phyloP scores from a whole-genome alignment of 2,888 invertebrate genomes.

The Argyra leucocephala region DNA sequence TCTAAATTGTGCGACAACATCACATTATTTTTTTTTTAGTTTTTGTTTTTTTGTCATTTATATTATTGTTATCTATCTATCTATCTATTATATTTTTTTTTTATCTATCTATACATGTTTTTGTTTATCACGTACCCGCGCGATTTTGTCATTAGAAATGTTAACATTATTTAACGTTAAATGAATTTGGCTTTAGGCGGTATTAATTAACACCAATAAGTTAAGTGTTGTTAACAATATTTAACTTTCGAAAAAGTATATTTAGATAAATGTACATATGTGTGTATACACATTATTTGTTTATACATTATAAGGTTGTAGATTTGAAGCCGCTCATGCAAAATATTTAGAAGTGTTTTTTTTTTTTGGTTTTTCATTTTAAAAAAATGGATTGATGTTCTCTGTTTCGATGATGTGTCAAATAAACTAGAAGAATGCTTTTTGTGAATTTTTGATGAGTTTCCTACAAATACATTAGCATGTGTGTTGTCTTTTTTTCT shows the following conservation, averaged over 20 bases:
- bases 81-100: background rate
- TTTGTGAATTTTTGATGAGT: background rate
- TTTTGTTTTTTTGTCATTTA: background rate
- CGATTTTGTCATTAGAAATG: conserved; percentile 6
- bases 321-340: no score
- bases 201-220: conserved; percentile 6
- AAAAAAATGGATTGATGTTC: no score
- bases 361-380: no score
- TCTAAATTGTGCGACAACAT: background rate
- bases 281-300: background rate
- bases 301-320: no score
- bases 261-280: background rate
- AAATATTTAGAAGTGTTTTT: no score
- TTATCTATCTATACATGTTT: background rate
- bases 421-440: no score
- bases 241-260: background rate
- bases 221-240: background rate
- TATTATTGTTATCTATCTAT: background rate
- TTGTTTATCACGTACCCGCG: conserved; percentile 1
- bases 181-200: conserved; percentile 4
- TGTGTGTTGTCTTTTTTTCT: background rate
- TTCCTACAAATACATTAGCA: background rate
- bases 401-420: no score
- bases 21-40: background rate
- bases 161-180: conserved; percentile 4